Percentiles rank a stretch among this genome's conserved stretches.
Conservation (phyloP, 2,888 invertebrate species). For the Scaptomyza reducta region DNA sequence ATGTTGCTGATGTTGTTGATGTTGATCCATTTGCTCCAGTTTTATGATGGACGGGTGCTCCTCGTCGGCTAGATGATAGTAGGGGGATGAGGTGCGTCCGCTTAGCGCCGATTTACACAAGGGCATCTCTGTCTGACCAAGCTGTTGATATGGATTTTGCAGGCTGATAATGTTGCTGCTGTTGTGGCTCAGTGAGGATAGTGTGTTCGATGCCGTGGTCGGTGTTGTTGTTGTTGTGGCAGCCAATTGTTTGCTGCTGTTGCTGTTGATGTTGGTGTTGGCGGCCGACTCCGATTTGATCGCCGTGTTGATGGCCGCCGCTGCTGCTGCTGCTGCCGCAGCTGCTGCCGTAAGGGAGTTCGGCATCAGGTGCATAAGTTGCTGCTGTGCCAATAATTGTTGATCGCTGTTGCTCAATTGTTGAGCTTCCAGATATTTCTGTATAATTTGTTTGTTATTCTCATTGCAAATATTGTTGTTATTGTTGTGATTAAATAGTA, state of each 20-base stretch:
- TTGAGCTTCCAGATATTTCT: constrained; percentile 82
- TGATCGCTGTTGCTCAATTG: constrained; percentile 62
- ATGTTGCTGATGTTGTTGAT: constrained; percentile 67
- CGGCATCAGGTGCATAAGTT: constrained; percentile 74
- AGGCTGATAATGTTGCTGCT: constrained; percentile 71
- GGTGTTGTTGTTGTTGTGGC: constrained; percentile 65
- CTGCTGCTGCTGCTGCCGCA: constrained; percentile 55
- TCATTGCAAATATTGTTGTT: constrained; percentile 67
- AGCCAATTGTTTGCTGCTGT: constrained; percentile 48
- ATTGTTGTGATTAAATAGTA: constrained; percentile 65
- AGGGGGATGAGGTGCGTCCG: constrained; percentile 58
- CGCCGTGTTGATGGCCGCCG: constrained; percentile 45
- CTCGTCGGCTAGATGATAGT: constrained; percentile 56
- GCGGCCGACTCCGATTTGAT: constrained; percentile 64
- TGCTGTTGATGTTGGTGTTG: constrained; percentile 41
- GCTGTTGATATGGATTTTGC: constrained; percentile 70
- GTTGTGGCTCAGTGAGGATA: constrained; percentile 67
- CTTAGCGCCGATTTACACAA: constrained; percentile 54
- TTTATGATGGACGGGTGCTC: constrained; percentile 57
- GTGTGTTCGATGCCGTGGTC: constrained; percentile 74
- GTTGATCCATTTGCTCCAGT: constrained; percentile 69
- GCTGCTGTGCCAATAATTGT: constrained; percentile 69
- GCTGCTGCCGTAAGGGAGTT: constrained; percentile 63
- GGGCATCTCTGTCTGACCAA: constrained; percentile 63
- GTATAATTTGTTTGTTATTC: constrained; percentile 79